Evolutionary conservation across 2,113 vertebrate species (phyloP).

Genomic region (Eulacestoma nigropectus): DNA sequence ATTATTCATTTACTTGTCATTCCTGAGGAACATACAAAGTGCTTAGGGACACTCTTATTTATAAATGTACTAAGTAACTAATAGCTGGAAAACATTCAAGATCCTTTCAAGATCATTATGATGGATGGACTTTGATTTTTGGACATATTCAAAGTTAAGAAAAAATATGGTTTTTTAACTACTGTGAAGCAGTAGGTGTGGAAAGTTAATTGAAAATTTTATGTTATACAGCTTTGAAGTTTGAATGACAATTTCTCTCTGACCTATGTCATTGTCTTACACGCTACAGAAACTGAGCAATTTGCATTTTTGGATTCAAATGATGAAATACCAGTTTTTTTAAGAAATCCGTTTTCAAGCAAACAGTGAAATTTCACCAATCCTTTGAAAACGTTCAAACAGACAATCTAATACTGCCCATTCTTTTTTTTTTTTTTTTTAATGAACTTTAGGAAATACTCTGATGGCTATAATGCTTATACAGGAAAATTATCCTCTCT

Average conservation of each 20-base stretch:
- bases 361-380: background rate
- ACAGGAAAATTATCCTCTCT: background rate
- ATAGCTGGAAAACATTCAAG: background rate
- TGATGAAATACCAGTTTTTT: background rate
- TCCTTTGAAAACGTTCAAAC: background rate
- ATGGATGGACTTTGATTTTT: background rate
- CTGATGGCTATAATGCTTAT: background rate
- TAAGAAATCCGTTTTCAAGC: background rate
- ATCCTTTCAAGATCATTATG: background rate
- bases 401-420: background rate
- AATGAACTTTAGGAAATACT: background rate
- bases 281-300: background rate
- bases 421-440: background rate
- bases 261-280: rapidly evolving
- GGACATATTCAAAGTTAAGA: background rate
- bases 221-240: background rate
- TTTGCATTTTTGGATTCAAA: background rate
- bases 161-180: background rate
- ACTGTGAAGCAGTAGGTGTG: background rate
- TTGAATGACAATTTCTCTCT: background rate
- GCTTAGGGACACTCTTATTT: background rate
- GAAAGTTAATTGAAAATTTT: background rate
- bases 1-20: background rate
- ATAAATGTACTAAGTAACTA: background rate
- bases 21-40: background rate